These are phyloP conservation scores for Abrostola triplasia DNA, from an alignment of 2,888 invertebrate species.

Conservation along the genomic window DNA sequence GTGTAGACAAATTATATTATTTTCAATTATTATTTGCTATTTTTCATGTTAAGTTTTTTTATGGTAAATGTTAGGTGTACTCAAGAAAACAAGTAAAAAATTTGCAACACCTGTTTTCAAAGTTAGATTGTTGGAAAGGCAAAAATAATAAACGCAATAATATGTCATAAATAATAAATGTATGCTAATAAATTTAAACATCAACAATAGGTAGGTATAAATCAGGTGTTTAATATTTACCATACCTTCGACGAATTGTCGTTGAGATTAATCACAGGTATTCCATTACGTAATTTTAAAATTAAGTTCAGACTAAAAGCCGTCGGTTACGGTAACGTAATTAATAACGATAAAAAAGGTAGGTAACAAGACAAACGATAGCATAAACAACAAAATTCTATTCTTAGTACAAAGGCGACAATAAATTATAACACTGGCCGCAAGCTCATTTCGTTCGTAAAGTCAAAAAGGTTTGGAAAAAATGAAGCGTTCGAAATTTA, in stretches of 20 bases:
- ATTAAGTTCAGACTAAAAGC: slow-evolving; percentile 13
- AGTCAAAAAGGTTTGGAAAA: slow-evolving; percentile 80
- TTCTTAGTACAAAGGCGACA: slow-evolving; percentile 78
- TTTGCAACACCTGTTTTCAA: background rate
- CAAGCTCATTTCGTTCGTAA: slow-evolving; percentile 77
- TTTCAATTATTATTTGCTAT: slow-evolving; percentile 29
- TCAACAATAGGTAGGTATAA: slow-evolving; percentile 9
- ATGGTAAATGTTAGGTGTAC: too few species aligned
- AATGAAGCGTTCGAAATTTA: slow-evolving; percentile 88
- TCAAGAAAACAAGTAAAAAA: too few species aligned
- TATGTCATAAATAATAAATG: slow-evolving; percentile 28
- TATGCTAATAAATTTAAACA: slow-evolving; percentile 24
- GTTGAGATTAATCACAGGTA: slow-evolving; percentile 29
- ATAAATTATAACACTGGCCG: slow-evolving; percentile 84
- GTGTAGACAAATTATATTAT: background rate
- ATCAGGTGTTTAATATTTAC: slow-evolving; percentile 26
- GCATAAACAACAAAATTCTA: slow-evolving; percentile 75
- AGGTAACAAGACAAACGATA: slow-evolving; percentile 58
- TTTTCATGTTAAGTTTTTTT: background rate
- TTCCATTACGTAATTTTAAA: slow-evolving; percentile 26
- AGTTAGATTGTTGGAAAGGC: slow-evolving; percentile 14
- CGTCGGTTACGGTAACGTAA: slow-evolving; percentile 36
- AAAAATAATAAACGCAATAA: slow-evolving; percentile 6
- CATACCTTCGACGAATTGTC: slow-evolving; percentile 17
- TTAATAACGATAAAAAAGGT: slow-evolving; percentile 58